Evolutionary conservation across 1,140 invertebrate genomes (phyloP).

Genomic region (Drosophila punjabiensis): DNA sequence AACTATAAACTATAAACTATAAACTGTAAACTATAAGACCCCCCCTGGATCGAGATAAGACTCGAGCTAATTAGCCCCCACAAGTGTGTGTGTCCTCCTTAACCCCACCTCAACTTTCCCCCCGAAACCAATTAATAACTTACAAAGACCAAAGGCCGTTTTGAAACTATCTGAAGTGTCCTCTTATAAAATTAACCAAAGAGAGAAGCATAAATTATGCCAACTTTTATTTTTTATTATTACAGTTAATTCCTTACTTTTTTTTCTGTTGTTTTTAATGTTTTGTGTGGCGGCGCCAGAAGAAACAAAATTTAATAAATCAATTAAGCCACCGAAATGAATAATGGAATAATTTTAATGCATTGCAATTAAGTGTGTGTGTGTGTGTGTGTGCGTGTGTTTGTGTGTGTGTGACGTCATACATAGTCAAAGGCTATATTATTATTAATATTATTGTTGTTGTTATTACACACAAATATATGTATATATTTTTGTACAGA

Average conservation of each 20-base stretch:
- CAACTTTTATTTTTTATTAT: background rate
- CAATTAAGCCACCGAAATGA: conserved; percentile 34
- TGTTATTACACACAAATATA: conserved; percentile 6
- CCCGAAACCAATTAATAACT: conserved; percentile 11
- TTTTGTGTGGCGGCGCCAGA: conserved; percentile 38
- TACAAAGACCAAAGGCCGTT: conserved; percentile 2
- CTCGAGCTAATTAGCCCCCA: conserved; percentile 6
- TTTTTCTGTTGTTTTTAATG: conserved; percentile 42
- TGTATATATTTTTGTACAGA: conserved; percentile 15
- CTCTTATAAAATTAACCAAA: background rate
- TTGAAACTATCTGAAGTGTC: conserved; percentile 26
- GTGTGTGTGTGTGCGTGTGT: conserved; percentile 29
- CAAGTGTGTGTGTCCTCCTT: conserved; percentile 16
- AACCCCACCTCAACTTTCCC: background rate
- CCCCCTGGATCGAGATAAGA: background rate
- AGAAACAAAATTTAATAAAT: conserved; percentile 43
- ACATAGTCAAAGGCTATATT: background rate
- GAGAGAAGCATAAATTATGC: conserved; percentile 5
- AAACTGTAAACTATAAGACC: background rate
- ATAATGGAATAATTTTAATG: conserved; percentile 40
- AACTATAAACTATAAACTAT: background rate
- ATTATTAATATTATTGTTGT: background rate
- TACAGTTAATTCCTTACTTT: conserved; percentile 1
- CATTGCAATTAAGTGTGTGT: conserved; percentile 44
- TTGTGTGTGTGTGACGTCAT: conserved; percentile 55